Percentiles rank a stretch among this genome's conserved stretches.
Conservation (phyloP, 1,140 invertebrate genomes). For the Bombus pyrosoma region DNA sequence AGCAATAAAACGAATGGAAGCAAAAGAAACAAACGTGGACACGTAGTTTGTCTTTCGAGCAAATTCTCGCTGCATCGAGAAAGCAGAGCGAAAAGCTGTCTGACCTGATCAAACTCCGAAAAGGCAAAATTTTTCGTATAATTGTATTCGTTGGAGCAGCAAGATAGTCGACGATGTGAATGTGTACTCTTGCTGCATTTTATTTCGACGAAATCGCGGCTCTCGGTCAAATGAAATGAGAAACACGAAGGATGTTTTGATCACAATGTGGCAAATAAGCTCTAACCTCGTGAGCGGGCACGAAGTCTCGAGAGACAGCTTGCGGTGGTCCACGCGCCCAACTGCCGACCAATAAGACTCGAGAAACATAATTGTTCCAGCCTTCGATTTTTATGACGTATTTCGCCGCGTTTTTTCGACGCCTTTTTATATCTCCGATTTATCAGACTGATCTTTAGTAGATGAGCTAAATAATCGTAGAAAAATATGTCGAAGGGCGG, state of each 20-base stretch:
- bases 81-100: background rate
- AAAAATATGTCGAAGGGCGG: background rate
- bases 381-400: slow-evolving; percentile 45
- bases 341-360: slow-evolving; percentile 74
- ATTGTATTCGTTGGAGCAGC: background rate
- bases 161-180: background rate
- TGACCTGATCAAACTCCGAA: background rate
- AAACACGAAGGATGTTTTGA: background rate
- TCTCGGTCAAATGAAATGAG: background rate
- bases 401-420: slow-evolving; percentile 41
- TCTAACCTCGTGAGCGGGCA: background rate
- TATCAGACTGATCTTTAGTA: slow-evolving; percentile 58
- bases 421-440: slow-evolving; percentile 10
- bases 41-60: background rate
- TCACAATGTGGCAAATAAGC: background rate
- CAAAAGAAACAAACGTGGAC: slow-evolving; percentile 6
- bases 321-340: background rate
- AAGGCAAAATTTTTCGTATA: slow-evolving; percentile 1
- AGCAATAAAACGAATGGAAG: background rate
- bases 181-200: slow-evolving; percentile 28
- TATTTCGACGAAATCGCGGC: slow-evolving; percentile 8
- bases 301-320: background rate
- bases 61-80: background rate
- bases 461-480: slow-evolving; percentile 34
- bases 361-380: slow-evolving; percentile 72